phyloP scores from a whole-genome alignment of 2,888 invertebrate genomes.

The Pedicia rivosa region DNA sequence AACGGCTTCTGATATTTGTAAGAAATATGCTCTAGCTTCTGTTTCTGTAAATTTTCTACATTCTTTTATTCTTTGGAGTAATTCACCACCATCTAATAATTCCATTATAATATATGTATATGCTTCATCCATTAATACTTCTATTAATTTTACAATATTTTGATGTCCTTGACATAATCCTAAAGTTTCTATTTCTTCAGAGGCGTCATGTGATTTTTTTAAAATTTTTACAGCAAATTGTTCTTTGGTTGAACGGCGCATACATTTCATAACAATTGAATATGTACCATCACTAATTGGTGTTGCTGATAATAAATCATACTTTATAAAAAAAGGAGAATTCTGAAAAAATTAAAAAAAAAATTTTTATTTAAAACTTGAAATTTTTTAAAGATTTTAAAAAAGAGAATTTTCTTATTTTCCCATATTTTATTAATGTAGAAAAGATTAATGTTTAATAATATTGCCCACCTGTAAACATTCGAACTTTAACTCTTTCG shows the following conservation, averaged over 20 bases:
- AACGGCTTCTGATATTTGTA: constrained; percentile 69
- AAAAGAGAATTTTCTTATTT: too few relatives aligned
- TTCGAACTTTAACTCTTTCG: too few relatives aligned
- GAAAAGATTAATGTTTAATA: too few relatives aligned
- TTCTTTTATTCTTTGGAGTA: constrained; percentile 47
- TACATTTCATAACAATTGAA: constrained; percentile 71
- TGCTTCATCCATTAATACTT: constrained; percentile 70
- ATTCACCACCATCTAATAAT: constrained; percentile 67
- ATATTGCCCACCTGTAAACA: too few relatives aligned
- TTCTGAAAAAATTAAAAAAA: too few relatives aligned
- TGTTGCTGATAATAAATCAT: constrained; percentile 50
- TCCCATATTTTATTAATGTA: too few relatives aligned
- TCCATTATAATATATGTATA: constrained; percentile 88
- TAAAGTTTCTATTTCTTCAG: constrained; percentile 56
- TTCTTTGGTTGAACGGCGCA: constrained; percentile 51
- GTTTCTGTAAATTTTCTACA: constrained; percentile 57
- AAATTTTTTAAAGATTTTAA: too few relatives aligned
- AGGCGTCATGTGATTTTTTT: constrained; percentile 8
- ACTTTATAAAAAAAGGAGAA: constrained; percentile 73
- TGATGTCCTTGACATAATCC: constrained; percentile 75
- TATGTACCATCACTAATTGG: constrained; percentile 74
- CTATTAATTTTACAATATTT: constrained; percentile 69
- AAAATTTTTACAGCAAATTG: constrained; percentile 75
- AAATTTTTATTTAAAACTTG: too few relatives aligned
- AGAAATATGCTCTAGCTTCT: constrained; percentile 62